Base-by-base conservation (phyloP, 2,113 vertebrate genomes). In the Genyomyrus donnyi region DNA sequence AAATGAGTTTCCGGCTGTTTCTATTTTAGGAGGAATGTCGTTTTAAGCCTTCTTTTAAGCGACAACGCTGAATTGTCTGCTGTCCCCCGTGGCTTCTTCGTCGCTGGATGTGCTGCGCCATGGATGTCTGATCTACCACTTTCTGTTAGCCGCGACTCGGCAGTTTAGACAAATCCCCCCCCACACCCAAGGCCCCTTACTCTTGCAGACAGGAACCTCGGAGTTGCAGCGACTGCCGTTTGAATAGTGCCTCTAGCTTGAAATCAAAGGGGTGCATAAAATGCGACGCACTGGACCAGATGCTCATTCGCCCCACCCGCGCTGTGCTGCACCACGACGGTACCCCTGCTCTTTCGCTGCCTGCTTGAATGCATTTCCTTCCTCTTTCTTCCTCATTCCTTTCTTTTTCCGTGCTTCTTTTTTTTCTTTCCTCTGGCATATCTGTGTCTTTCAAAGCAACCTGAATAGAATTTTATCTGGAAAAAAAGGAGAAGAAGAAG, bases 371-470 rank as follows among this genome's bases (percentile, higher is more conserved):
- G 35, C 42, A 6, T 53, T 70, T 53, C 48, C 74, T 90, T 85
- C 87, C 74, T 91, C 42, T 42, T 91, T 52, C 49, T 52, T 84
- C 17, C 85, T 42, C 0, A 31, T 91, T 91, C 90, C 90, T 85
- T 88, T 88, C 74, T 62, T 85, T 80, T 90, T 85, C 88, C 24
- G 89, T 86, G 56, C 42, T 50, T 46, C 56, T 49, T 35, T 77
- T 86, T 84, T 89, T 24, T 89, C 80, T 39, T 90, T 91, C 93
- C 92, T 92, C 89, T 17, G 58, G 92, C 92, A 1, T 84, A 88
- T 92, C 90, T 50, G 89, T 93, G 93, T 94, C 93, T 94, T 92
- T 92, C 91, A 94, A 94, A 94, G 89, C 91, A 93, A 92, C 93
- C 94, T 93, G 92, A 93, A 93, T 70, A 88, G 91, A 93, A 93